Evolutionary conservation across 2,113 vertebrate species (phyloP).

Genomic region (Dasyurus viverrinus): DNA sequence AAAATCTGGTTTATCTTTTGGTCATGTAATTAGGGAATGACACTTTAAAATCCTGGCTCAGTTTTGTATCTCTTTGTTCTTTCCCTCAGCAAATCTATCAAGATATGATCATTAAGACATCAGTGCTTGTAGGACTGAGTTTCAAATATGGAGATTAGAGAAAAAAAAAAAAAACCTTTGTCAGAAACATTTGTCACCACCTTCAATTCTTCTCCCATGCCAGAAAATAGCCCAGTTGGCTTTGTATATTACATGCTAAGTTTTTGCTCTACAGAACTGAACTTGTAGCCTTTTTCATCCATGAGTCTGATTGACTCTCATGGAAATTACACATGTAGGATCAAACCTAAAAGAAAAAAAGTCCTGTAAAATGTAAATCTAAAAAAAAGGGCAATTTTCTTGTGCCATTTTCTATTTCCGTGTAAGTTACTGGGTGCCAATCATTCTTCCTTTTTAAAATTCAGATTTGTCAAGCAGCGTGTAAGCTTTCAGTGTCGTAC

Average conservation of each 20-base stretch:
- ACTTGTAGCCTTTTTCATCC: slow-evolving; percentile 60
- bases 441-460: slow-evolving; percentile 76
- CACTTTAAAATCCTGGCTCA: not conserved
- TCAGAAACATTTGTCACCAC: not conserved
- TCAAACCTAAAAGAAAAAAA: slow-evolving; percentile 63
- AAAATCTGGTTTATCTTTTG: not conserved
- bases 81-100: not conserved
- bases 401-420: slow-evolving; percentile 74
- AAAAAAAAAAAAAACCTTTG: not conserved
- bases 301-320: slow-evolving; percentile 64
- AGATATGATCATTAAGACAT: not conserved
- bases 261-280: slow-evolving; percentile 51
- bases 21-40: not conserved
- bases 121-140: not conserved
- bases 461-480: slow-evolving; percentile 66
- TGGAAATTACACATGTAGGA: slow-evolving; percentile 77
- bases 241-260: not conserved
- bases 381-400: slow-evolving; percentile 79
- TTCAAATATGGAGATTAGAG: not conserved
- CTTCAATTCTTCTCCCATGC: not conserved
- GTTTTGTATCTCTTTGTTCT: slow-evolving; percentile 17
- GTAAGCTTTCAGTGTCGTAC: slow-evolving; percentile 60
- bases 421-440: slow-evolving; percentile 74
- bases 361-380: slow-evolving; percentile 69
- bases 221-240: not conserved